Evolutionary conservation across 2,797 vertebrate species (phyloP).

Genomic region (Phataginus tricuspis): DNA sequence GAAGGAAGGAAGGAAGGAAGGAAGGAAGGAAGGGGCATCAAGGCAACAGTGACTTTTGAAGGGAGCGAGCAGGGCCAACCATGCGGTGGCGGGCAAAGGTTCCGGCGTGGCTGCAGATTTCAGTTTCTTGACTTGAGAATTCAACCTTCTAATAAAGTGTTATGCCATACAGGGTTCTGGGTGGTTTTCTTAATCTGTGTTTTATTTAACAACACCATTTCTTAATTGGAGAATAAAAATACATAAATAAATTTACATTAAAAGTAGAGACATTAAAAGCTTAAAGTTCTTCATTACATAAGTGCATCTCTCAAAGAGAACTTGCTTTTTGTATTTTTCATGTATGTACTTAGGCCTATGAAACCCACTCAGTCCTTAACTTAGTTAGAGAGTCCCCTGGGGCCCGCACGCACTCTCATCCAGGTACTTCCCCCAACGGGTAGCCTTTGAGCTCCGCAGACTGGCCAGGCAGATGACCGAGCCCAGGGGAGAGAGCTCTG

Average conservation of each 20-base stretch:
- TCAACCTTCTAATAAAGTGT: not conserved
- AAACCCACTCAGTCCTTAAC: not conserved
- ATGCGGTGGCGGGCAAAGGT: not conserved
- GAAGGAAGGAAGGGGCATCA: too few relatives aligned
- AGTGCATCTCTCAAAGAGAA: not conserved
- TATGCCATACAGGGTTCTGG: not conserved
- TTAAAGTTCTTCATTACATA: not conserved
- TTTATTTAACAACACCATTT: not conserved
- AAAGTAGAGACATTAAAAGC: not conserved
- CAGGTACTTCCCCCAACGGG: not conserved
- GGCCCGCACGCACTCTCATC: not conserved
- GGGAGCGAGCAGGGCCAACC: not conserved
- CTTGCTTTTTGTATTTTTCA: not conserved
- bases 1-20: too few relatives aligned
- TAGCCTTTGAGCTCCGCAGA: not conserved
- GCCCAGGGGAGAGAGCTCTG: not conserved
- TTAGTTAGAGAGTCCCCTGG: accelerated
- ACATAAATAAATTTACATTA: not conserved
- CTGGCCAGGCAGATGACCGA: not conserved
- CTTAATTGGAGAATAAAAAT: not conserved
- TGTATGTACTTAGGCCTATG: not conserved
- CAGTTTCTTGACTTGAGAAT: not conserved
- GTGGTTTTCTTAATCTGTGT: not conserved
- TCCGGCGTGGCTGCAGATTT: not conserved
- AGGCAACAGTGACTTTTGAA: not conserved